Evolutionary conservation across 2,888 invertebrate genomes (phyloP).

Genomic region (Cylloceria caligata): DNA sequence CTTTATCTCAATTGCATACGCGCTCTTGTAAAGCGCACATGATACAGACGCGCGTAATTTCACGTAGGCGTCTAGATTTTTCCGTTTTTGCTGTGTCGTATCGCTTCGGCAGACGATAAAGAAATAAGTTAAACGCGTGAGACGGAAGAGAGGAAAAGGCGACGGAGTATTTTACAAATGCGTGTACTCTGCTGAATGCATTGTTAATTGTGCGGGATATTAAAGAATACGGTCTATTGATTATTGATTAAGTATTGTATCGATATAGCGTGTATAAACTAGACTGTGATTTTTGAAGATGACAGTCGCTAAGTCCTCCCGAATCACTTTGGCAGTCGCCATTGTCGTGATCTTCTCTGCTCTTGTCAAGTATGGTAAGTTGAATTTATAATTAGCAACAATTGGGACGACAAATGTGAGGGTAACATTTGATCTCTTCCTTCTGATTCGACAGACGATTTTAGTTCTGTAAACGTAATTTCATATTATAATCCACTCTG

Average conservation of each 20-base stretch:
- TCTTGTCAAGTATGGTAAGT: slow-evolving; percentile 78
- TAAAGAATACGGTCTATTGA: background rate
- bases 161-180: too few relatives aligned
- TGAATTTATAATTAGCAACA: background rate
- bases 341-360: slow-evolving; percentile 75
- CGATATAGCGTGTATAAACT: slow-evolving; percentile 74
- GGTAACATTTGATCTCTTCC: too few relatives aligned
- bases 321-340: slow-evolving; percentile 74
- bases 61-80: background rate
- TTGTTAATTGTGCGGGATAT: slow-evolving; percentile 21
- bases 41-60: too few relatives aligned
- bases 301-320: slow-evolving; percentile 67
- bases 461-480: too few relatives aligned
- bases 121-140: background rate
- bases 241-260: background rate
- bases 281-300: slow-evolving; percentile 77
- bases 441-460: background rate
- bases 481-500: too few relatives aligned
- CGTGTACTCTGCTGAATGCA: background rate
- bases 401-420: too few relatives aligned
- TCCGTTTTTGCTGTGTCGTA: background rate
- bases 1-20: background rate
- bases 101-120: background rate
- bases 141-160: background rate
- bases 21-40: too few relatives aligned